phyloP scores from a whole-genome alignment of 2,113 vertebrate genomes.

The Geococcyx californianus region DNA sequence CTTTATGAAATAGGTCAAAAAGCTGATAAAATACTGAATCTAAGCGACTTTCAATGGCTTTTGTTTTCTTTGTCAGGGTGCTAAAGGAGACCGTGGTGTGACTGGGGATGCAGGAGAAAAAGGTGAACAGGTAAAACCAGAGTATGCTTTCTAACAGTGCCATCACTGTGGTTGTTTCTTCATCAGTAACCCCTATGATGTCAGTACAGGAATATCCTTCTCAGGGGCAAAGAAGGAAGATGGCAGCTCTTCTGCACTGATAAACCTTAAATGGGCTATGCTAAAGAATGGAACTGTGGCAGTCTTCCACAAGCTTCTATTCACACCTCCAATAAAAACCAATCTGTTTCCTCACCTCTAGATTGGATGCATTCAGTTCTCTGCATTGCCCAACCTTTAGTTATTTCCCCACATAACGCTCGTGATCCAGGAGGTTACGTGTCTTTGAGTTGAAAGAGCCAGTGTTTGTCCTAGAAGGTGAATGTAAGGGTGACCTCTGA shows the following conservation, averaged over 20 bases:
- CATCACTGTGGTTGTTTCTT: not conserved
- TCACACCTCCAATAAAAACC: not conserved
- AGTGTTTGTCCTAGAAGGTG: not conserved
- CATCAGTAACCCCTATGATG: not conserved
- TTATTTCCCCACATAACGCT: not conserved
- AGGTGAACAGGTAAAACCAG: conserved; percentile 84
- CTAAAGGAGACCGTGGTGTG: conserved; percentile 86
- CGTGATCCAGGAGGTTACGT: not conserved
- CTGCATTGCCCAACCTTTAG: not conserved
- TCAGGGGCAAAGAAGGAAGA: not conserved
- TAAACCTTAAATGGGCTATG: not conserved
- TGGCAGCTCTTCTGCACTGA: not conserved
- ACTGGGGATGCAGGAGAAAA: conserved; percentile 84
- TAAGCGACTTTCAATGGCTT: not conserved
- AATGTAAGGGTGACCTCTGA: not conserved
- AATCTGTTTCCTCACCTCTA: not conserved
- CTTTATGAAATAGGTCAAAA: conserved; percentile 6
- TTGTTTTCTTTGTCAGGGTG: conserved; percentile 74
- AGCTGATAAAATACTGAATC: not conserved
- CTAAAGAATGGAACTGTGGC: not conserved
- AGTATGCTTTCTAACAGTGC: not conserved
- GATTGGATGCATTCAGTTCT: not conserved
- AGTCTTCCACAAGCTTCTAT: not conserved
- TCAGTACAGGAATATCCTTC: not conserved
- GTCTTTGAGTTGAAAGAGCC: not conserved